Conservation (phyloP, 2,888 invertebrate species). For the Bhutanitis thaidina region DNA sequence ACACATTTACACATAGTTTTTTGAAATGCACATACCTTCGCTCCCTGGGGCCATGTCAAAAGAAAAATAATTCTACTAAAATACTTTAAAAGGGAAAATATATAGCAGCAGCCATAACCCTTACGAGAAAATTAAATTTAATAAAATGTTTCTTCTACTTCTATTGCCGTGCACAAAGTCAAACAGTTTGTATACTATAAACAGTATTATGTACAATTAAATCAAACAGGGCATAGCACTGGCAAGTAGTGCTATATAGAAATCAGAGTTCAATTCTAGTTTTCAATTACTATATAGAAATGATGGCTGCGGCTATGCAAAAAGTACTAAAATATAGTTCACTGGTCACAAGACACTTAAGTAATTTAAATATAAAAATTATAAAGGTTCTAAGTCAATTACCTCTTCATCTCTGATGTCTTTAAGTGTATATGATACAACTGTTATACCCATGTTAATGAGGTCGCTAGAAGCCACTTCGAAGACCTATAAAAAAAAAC, state of each 20-base stretch:
- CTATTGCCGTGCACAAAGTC: too few species aligned
- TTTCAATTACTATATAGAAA: too few species aligned
- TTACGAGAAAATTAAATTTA: background rate
- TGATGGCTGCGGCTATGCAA: too few species aligned
- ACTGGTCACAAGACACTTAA: too few species aligned
- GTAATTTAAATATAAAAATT: too few species aligned
- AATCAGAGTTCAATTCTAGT: too few species aligned
- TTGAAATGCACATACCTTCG: constrained; percentile 61
- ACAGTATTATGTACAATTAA: too few species aligned
- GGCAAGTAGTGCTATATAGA: too few species aligned
- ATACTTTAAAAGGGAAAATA: constrained; percentile 25
- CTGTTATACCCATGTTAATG: constrained; percentile 97
- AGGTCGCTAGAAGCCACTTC: constrained; percentile 97
- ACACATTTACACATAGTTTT: constrained; percentile 22
- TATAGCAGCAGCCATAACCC: background rate
- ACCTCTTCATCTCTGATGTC: constrained; percentile 98
- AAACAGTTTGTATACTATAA: too few species aligned
- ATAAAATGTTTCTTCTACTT: too few species aligned
- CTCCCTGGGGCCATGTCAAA: constrained; percentile 62
- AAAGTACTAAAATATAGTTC: too few species aligned
- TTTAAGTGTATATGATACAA: constrained; percentile 96
- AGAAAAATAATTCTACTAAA: constrained; percentile 38
- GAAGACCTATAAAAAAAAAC: constrained; percentile 82
- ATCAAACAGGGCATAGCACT: too few species aligned
- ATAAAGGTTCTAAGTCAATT: constrained; percentile 34